Percentiles rank a stretch among this genome's conserved stretches.
Evolutionary conservation across 2,797 vertebrate species (phyloP).

Genomic region (Anabacerthia variegaticeps): DNA sequence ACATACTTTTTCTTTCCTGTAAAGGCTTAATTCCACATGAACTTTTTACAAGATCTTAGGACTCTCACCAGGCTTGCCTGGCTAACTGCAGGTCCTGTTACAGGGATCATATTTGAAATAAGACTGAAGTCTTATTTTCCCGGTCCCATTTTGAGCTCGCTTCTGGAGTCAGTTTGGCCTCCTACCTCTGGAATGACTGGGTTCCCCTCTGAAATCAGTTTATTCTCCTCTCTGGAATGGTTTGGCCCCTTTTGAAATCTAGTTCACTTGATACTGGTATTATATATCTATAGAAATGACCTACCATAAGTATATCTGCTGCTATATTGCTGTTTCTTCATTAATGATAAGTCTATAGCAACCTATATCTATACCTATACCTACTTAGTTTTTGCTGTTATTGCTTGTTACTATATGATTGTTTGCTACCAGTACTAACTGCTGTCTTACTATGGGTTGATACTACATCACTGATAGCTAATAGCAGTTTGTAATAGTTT

Average conservation of each 20-base stretch:
- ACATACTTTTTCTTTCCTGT: background rate
- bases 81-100: background rate
- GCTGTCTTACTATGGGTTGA: background rate
- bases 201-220: background rate
- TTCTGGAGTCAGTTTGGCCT: background rate
- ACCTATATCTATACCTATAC: background rate
- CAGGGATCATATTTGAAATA: background rate
- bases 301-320: background rate
- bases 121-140: background rate
- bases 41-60: background rate
- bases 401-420: background rate
- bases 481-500: background rate
- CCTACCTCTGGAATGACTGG: background rate
- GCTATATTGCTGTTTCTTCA: background rate
- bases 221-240: background rate
- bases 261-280: background rate
- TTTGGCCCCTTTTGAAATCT: background rate
- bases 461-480: background rate
- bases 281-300: background rate
- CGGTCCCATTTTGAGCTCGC: fast-evolving
- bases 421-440: background rate
- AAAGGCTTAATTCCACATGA: background rate
- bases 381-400: background rate
- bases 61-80: background rate
- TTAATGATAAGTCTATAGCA: background rate